Evolutionary conservation across 2,113 vertebrate species (phyloP).

Genomic region (Amphiprion ocellaris): DNA sequence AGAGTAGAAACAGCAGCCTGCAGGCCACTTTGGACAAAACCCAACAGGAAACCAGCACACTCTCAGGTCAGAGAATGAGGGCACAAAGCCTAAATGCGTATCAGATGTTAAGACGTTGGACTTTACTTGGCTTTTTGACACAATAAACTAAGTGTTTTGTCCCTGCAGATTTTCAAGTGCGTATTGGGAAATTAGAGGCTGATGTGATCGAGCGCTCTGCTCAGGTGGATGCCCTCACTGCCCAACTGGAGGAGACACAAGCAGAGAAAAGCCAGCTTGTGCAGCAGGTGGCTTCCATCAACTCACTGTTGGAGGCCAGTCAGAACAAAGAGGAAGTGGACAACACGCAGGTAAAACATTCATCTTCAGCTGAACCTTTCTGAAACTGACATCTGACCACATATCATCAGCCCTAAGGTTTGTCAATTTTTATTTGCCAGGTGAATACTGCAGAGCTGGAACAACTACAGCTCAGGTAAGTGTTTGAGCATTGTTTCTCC

Average conservation of each 20-base stretch:
- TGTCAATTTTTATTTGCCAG: conserved; percentile 30
- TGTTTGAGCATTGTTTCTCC: neutral
- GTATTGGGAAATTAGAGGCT: conserved; percentile 83
- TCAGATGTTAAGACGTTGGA: neutral
- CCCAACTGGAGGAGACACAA: conserved; percentile 84
- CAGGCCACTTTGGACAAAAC: conserved; percentile 86
- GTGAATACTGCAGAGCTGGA: conserved; percentile 81
- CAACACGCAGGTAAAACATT: conserved; percentile 79
- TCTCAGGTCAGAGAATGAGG: conserved; percentile 84
- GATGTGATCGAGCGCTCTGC: conserved; percentile 83
- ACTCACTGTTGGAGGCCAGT: conserved; percentile 89
- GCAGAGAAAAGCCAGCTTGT: conserved; percentile 86
- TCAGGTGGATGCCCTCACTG: conserved; percentile 84
- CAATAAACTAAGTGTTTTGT: neutral
- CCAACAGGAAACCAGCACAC: conserved; percentile 85
- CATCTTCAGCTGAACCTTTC: neutral
- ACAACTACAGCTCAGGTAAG: conserved; percentile 87
- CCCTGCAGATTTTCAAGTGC: conserved; percentile 86
- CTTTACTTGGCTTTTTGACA: neutral
- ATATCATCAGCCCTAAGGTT: neutral
- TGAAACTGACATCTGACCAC: neutral
- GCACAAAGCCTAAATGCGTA: neutral
- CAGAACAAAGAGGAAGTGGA: conserved; percentile 82
- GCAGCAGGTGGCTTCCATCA: conserved; percentile 88
- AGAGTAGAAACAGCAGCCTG: conserved; percentile 86